Evolutionary conservation across 2,797 vertebrate species (phyloP).

Genomic region (Prionace glauca): DNA sequence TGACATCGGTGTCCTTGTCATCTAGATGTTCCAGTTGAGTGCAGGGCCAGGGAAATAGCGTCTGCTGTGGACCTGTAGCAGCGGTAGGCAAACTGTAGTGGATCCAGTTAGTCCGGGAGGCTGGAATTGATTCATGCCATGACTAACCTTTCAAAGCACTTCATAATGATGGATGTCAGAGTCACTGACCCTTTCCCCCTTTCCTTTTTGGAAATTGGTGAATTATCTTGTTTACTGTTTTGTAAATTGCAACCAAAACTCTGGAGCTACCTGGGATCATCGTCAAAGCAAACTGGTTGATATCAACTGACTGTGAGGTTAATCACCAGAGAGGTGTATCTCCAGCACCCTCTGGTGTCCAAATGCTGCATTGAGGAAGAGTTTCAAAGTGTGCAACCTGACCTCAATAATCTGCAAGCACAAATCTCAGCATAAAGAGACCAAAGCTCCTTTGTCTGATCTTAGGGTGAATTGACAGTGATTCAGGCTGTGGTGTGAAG

Average conservation of each 20-base stretch:
- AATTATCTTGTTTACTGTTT: neutral
- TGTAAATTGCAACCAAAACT: neutral
- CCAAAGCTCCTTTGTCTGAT: neutral
- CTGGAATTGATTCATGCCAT: too few relatives aligned
- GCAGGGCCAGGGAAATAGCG: too few relatives aligned
- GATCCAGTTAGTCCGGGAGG: too few relatives aligned
- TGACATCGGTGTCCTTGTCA: too few relatives aligned
- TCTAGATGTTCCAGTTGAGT: too few relatives aligned
- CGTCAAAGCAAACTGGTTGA: too few relatives aligned
- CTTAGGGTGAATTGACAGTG: neutral
- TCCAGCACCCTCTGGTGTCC: neutral
- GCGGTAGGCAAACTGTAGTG: too few relatives aligned
- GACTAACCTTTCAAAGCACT: too few relatives aligned
- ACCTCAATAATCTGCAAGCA: neutral
- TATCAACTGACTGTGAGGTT: neutral
- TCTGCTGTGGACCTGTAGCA: too few relatives aligned
- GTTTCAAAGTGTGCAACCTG: neutral
- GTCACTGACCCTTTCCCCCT: too few relatives aligned
- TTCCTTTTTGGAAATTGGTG: neutral
- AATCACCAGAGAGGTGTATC: neutral
- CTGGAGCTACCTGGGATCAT: neutral
- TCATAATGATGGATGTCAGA: too few relatives aligned
- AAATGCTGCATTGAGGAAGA: neutral
- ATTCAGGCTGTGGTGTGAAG: neutral
- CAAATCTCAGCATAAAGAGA: neutral